Evolutionary conservation across 2,797 vertebrate genomes (phyloP).

Genomic region (Ibycter americanus): DNA sequence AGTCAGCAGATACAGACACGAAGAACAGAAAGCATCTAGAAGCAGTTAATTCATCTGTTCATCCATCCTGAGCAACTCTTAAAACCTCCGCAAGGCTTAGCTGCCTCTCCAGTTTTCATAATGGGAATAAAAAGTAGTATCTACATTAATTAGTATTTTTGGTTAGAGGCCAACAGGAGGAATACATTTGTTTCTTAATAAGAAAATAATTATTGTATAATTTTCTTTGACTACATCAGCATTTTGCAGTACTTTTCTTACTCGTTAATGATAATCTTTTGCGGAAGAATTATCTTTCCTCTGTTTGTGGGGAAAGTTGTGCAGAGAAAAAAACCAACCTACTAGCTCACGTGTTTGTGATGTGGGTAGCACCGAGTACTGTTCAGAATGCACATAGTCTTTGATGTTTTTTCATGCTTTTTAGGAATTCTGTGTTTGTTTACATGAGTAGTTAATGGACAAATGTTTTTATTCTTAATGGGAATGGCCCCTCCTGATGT

Average conservation of each 20-base stretch:
- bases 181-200: conserved; percentile 87
- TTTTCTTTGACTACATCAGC: conserved; percentile 76
- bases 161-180: conserved; percentile 74
- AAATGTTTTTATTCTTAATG: not conserved
- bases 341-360: not conserved
- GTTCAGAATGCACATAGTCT: not conserved
- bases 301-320: not conserved
- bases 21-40: not conserved
- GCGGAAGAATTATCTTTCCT: not conserved
- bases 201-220: conserved; percentile 86
- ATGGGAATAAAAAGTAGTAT: conserved; percentile 81
- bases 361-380: not conserved
- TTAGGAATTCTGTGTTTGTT: not conserved
- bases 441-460: not conserved
- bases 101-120: conserved; percentile 69
- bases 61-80: not conserved
- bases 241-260: conserved; percentile 68
- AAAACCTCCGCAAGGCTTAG: conserved; percentile 41
- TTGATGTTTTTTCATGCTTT: not conserved
- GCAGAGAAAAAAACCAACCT: not conserved
- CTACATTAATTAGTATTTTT: conserved; percentile 79
- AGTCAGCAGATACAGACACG: not conserved
- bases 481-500: not conserved
- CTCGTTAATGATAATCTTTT: not conserved
- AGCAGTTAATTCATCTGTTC: conserved; percentile 33